Percentiles rank a stretch among this genome's conserved stretches.
phyloP scores from a whole-genome alignment of 2,888 invertebrate genomes.

The Diarsia dahlii region DNA sequence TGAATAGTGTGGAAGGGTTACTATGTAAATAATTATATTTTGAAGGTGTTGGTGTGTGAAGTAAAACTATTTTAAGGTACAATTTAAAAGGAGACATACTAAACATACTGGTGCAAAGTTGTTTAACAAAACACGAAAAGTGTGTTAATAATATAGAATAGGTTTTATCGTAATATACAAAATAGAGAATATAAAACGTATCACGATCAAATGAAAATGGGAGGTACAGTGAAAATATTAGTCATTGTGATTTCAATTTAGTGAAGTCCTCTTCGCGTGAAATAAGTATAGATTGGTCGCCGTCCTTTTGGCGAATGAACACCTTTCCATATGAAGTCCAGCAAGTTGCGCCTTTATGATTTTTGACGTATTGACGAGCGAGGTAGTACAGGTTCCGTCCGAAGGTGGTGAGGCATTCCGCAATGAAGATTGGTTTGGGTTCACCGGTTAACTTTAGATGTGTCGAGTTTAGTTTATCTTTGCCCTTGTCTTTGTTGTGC shows the following conservation, averaged over 20 bases:
- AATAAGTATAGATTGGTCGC: background rate
- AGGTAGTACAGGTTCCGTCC: background rate
- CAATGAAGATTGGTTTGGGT: background rate
- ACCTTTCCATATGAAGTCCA: conserved; percentile 1
- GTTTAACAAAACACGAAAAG: no score
- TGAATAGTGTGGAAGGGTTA: no score
- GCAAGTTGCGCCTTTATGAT: background rate
- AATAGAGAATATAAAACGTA: background rate
- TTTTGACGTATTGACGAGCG: conserved; percentile 1
- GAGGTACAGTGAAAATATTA: background rate
- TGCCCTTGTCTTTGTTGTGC: background rate
- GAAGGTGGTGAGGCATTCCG: background rate
- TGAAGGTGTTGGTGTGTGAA: no score
- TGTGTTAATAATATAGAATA: background rate
- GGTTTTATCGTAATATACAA: background rate
- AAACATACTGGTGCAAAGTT: no score
- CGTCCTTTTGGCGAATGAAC: background rate
- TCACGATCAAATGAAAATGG: no score
- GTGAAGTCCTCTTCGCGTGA: background rate
- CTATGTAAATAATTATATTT: no score
- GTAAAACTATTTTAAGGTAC: no score
- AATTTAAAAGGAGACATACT: no score
- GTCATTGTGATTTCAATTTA: background rate
- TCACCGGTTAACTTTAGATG: background rate
- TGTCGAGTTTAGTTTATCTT: background rate